Evolutionary conservation across 1,140 invertebrate genomes (phyloP), one percentile per base, ranked within the genome.

Genomic region (Platyscapa corneri): DNA sequence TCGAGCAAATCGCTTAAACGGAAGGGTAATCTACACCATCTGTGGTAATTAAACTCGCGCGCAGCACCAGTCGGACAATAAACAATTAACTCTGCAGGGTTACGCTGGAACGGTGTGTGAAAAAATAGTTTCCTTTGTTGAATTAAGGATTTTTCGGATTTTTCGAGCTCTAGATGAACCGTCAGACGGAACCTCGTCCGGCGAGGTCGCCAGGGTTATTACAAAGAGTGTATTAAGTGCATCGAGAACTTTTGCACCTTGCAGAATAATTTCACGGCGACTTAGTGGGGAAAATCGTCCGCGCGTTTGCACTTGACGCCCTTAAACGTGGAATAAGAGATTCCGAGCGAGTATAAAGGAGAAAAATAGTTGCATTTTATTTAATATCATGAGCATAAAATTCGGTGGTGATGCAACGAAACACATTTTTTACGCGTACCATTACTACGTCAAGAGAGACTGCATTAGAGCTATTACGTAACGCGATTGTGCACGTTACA

Each of bases 1-100:
- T 53, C 77, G 56, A 60, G 34, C 49, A 78, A 85, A 65, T 42
- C 72, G 32, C 64, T 85, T 46, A 81, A 85, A 74, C 78, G 72
- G 27, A 76, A 81, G 56, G 78, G 53, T 85, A 81, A 85, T 85
- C 70, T 81, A 81, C 67, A 53, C 65, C 72, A 85, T 81, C 78
- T 81, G 78, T 42, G 84, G 84, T 81, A 81, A 85, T 85, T 81
- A 81, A 64, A 30, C 72, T n/a, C 49, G 70, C 49, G 77, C 2
- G 76, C 67, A 34, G 42, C 56, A 53, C 65, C 2, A 14, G 14
- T 18, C 78, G 30, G 37, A 5, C 77, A 34, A 65, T 85, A 85
- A 85, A 85, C 53, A 80, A 80, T 85, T 85, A 85, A 85, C 67
- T 75, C 75, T 78, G 60, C 60, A 46, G 70, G 1, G 0, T 60